Conservation (phyloP, 2,113 vertebrate species). For the Pycnonotus jocosus region DNA sequence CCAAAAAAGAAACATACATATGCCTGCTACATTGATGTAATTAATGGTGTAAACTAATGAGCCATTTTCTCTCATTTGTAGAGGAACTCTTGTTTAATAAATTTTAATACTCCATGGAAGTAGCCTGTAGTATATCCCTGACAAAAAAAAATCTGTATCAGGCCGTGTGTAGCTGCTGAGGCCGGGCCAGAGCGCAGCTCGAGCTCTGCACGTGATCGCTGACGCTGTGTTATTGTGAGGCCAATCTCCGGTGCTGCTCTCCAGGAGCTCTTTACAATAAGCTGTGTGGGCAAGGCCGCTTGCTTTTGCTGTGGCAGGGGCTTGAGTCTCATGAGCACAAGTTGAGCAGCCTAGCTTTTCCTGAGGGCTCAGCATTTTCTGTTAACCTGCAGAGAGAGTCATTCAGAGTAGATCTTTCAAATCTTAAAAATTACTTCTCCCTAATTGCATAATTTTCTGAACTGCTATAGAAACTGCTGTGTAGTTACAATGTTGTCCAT, state of each 20-base stretch:
- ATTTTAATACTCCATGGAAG: not conserved
- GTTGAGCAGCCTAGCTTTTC: fast-evolving
- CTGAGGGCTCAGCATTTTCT: not conserved
- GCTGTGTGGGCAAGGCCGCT: not conserved
- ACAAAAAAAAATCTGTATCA: not conserved
- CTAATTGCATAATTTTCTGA: not conserved
- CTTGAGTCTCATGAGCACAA: fast-evolving
- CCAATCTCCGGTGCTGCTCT: not conserved
- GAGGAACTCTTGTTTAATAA: not conserved
- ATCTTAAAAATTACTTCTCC: not conserved
- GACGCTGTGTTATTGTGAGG: not conserved
- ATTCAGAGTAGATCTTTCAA: not conserved
- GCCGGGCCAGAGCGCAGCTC: not conserved
- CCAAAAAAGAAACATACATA: not conserved
- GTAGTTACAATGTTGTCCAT: not conserved
- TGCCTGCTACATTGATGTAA: not conserved
- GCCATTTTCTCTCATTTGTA: not conserved
- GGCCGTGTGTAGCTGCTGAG: fast-evolving
- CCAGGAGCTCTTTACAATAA: not conserved
- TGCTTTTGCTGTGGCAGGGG: not conserved
- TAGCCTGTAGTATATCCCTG: not conserved
- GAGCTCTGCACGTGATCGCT: fast-evolving
- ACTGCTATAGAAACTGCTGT: not conserved
- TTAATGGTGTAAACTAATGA: not conserved
- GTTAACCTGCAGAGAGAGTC: not conserved